phyloP scores from a whole-genome alignment of 2,113 vertebrate genomes.

The Crotalus viridis region DNA sequence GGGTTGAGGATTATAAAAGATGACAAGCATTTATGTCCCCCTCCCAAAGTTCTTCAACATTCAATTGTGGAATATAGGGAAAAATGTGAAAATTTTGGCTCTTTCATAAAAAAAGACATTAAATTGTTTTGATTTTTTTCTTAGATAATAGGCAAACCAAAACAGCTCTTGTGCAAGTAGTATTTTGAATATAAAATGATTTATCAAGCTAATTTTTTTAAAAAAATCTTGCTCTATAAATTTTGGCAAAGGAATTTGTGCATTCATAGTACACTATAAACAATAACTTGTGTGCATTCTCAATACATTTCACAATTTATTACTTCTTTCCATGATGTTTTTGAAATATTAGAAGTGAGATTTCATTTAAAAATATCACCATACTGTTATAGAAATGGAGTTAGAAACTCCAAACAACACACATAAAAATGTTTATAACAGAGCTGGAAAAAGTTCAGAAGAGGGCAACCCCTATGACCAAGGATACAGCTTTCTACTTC shows the following conservation, averaged over 20 bases:
- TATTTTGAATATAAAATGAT: conserved; percentile 50
- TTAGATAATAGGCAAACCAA: conserved; percentile 48
- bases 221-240: conserved; percentile 54
- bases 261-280: conserved; percentile 58
- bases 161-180: conserved; percentile 38
- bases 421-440: background rate
- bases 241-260: conserved; percentile 49
- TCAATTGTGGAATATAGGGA: background rate
- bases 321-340: background rate
- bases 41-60: too few species aligned
- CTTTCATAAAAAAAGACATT: conserved; percentile 25
- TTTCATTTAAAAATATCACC: background rate
- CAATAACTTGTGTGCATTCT: conserved; percentile 31
- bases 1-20: too few species aligned
- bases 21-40: too few species aligned
- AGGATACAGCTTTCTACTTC: background rate
- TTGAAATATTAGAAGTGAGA: background rate
- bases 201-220: conserved; percentile 55
- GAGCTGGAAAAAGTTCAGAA: background rate
- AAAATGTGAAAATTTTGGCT: conserved; percentile 11
- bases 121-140: conserved; percentile 48
- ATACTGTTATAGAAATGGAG: background rate
- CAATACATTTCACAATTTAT: background rate
- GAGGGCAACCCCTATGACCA: background rate
- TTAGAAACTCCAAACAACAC: background rate